Conservation (phyloP, 2,888 invertebrate species). For the Nezara viridula region DNA sequence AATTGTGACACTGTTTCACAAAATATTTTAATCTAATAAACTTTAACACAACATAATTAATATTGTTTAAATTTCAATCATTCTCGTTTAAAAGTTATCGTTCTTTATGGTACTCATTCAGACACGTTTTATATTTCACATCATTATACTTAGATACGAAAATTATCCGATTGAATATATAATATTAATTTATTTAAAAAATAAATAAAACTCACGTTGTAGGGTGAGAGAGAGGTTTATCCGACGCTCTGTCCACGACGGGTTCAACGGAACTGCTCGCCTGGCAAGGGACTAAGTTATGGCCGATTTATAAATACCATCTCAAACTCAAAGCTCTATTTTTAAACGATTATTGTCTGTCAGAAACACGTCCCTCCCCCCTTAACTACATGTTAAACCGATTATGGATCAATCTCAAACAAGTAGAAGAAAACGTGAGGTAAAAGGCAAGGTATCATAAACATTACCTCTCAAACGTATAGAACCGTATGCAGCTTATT, state of each 20-base stretch:
- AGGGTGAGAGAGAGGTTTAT: neutral
- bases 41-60: too few relatives aligned
- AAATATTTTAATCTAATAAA: too few relatives aligned
- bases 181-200: neutral
- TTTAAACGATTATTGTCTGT: conserved; percentile 49
- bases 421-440: neutral
- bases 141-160: neutral
- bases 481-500: too few relatives aligned
- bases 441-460: neutral
- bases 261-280: conserved; percentile 31
- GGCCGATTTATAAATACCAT: conserved; percentile 48
- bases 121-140: neutral
- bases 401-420: neutral
- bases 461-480: neutral
- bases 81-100: neutral
- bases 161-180: neutral
- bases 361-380: conserved; percentile 6
- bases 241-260: neutral
- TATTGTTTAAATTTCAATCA: too few relatives aligned
- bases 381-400: neutral
- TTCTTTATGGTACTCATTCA: neutral
- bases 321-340: conserved; percentile 44
- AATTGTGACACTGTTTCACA: too few relatives aligned
- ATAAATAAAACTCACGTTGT: conserved; percentile 8
- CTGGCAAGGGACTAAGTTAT: conserved; percentile 45